phyloP scores from a whole-genome alignment of 2,113 vertebrate genomes.

The Campylomormyrus numenius region DNA sequence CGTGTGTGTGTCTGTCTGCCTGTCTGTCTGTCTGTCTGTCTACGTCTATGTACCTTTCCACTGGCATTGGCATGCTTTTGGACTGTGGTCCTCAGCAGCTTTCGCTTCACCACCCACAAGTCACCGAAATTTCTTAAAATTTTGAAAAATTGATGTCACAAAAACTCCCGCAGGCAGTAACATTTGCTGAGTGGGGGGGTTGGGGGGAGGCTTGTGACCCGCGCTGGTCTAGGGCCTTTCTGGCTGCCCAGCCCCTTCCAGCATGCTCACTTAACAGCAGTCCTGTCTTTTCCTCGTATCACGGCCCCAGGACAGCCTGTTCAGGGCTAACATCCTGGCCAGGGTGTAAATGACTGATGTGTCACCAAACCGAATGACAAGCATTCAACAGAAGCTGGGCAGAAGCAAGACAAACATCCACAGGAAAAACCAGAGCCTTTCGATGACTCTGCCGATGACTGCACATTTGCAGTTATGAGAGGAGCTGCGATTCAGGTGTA shows the following conservation, averaged over 20 bases:
- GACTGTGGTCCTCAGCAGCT: neutral
- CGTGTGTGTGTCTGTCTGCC: neutral
- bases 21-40: too few relatives aligned
- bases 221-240: neutral
- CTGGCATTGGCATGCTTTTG: neutral
- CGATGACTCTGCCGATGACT: neutral
- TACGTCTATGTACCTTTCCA: neutral
- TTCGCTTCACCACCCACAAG: neutral
- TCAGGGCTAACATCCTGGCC: neutral
- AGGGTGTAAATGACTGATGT: neutral
- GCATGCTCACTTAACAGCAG: neutral
- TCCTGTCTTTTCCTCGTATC: neutral
- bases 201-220: too few relatives aligned
- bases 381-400: neutral
- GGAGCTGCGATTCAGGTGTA: neutral
- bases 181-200: neutral
- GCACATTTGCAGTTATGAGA: neutral
- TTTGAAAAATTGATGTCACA: neutral
- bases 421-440: neutral
- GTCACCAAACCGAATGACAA: neutral
- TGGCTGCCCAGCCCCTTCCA: neutral
- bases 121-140: neutral
- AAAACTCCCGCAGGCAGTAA: neutral
- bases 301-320: neutral
- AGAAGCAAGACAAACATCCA: neutral